Conservation (phyloP, 2,113 vertebrate genomes). For the Neofelis nebulosa region DNA sequence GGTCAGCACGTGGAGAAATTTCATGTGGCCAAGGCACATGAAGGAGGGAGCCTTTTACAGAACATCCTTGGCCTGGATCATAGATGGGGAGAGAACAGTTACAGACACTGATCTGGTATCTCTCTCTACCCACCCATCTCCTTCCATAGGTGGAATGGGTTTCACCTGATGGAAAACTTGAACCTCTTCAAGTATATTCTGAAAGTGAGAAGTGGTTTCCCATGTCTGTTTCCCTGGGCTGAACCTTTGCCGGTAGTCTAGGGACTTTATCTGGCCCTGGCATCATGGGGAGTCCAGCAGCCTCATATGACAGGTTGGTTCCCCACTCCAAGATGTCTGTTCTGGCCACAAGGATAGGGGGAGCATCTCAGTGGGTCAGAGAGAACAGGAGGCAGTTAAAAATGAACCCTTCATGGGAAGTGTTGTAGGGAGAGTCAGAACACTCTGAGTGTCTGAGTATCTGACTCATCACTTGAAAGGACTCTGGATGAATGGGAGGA, state of each 20-base stretch:
- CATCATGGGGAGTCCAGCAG: neutral
- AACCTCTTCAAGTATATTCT: neutral
- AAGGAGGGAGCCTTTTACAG: neutral
- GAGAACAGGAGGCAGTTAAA: neutral
- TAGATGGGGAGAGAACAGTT: neutral
- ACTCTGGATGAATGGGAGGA: neutral
- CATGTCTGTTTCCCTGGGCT: neutral
- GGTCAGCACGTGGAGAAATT: neutral
- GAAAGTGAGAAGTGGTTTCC: conserved; percentile 22
- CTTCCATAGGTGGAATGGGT: neutral
- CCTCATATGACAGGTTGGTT: neutral
- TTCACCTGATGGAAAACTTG: conserved; percentile 48
- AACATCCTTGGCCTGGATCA: neutral
- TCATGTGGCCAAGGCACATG: neutral
- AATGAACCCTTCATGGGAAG: neutral
- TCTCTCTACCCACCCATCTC: neutral
- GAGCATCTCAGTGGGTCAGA: neutral
- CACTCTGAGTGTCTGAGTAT: neutral
- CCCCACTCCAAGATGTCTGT: neutral
- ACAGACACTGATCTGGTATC: neutral
- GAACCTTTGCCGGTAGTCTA: neutral
- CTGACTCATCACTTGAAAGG: neutral
- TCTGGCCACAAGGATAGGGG: neutral
- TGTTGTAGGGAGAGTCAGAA: neutral
- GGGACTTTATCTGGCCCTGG: neutral